Percentiles rank a stretch among this genome's conserved stretches.
phyloP scores from a whole-genome alignment of 2,888 invertebrate genomes.

The Gibbula magus region DNA sequence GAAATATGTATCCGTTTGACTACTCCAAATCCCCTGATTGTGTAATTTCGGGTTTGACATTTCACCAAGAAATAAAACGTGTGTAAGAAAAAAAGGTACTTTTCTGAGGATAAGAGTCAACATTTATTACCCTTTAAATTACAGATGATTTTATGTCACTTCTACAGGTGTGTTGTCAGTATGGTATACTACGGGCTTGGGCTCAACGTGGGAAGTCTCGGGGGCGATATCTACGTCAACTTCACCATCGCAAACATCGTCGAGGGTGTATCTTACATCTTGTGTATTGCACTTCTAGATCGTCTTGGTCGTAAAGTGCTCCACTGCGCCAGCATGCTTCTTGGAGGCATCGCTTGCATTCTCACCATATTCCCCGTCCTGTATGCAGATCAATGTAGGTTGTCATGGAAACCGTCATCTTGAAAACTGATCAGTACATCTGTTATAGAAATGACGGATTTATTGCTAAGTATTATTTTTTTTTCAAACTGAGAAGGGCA shows the following conservation, averaged over 20 bases:
- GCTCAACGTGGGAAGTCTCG: slow-evolving; percentile 59
- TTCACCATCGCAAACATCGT: slow-evolving; percentile 61
- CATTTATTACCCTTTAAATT: too few species aligned
- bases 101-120: too few species aligned
- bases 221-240: slow-evolving; percentile 64
- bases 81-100: too few species aligned
- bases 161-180: slow-evolving; percentile 60
- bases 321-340: slow-evolving; percentile 53
- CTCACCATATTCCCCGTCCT: slow-evolving; percentile 78
- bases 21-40: too few species aligned
- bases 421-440: too few species aligned
- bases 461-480: too few species aligned
- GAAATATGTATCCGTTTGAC: too few species aligned
- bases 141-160: not conserved
- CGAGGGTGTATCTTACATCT: slow-evolving; percentile 59
- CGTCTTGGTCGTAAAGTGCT: slow-evolving; percentile 54
- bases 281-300: slow-evolving; percentile 55
- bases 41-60: too few species aligned
- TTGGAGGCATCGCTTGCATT: slow-evolving; percentile 75
- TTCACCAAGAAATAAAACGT: too few species aligned
- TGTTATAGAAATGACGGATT: too few species aligned
- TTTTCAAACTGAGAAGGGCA: too few species aligned
- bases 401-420: not conserved
- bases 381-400: slow-evolving; percentile 51
- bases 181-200: slow-evolving; percentile 65